A percentile compares a stretch with the other conserved stretches of the same genome.
phyloP scores from a whole-genome alignment of 2,797 vertebrate species.

The Peromyscus melanophrys region DNA sequence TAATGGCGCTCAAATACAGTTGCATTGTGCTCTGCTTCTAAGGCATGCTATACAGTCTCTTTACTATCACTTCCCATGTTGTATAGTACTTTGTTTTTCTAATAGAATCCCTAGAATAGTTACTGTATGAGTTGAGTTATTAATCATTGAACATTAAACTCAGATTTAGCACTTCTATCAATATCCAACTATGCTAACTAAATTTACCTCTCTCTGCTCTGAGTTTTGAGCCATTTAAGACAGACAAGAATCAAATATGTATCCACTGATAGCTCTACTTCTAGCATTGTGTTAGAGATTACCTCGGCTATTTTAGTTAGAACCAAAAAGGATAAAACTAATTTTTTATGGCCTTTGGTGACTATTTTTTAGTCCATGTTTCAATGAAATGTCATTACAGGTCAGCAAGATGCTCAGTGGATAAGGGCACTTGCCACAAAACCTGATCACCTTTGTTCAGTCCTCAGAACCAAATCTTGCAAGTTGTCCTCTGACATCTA shows the following conservation, averaged over 20 bases:
- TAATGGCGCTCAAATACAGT: background rate
- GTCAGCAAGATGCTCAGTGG: background rate
- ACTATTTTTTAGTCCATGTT: slow-evolving; percentile 26
- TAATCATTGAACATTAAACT: slow-evolving; percentile 23
- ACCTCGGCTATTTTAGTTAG: background rate
- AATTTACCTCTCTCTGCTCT: background rate
- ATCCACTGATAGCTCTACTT: background rate
- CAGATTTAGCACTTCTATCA: slow-evolving; percentile 14
- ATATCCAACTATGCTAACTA: slow-evolving; percentile 13
- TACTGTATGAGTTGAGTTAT: background rate
- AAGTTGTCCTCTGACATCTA: background rate
- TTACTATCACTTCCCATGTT: background rate
- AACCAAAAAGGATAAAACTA: background rate
- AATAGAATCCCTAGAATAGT: slow-evolving; percentile 2
- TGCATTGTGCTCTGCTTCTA: background rate
- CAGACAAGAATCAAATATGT: background rate
- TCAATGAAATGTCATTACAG: background rate
- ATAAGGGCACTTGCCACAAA: background rate
- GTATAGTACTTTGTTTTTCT: background rate
- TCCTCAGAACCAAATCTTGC: background rate
- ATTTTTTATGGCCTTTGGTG: slow-evolving; percentile 52
- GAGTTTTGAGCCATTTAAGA: slow-evolving; percentile 6
- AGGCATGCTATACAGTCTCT: background rate
- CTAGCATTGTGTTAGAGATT: background rate
- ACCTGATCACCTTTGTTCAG: background rate